Conservation (phyloP, 2,888 invertebrate genomes). For the Callinectes sapidus region DNA sequence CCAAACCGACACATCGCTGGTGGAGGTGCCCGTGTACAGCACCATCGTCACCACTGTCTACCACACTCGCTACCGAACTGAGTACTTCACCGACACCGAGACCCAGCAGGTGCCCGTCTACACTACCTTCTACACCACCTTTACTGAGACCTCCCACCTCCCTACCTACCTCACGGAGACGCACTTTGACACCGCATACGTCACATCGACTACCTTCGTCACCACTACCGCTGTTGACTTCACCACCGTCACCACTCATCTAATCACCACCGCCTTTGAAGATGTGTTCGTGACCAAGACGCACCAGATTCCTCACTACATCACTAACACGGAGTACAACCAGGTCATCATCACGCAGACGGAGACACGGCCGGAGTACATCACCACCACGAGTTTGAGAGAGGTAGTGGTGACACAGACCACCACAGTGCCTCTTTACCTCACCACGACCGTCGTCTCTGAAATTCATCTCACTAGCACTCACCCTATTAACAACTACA, state of each 20-base stretch:
- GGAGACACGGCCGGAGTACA: constrained; percentile 53
- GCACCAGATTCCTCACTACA: constrained; percentile 49
- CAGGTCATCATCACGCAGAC: constrained; percentile 64
- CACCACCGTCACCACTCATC: constrained; percentile 51
- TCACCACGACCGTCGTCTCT: constrained; percentile 59
- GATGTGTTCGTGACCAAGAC: constrained; percentile 63
- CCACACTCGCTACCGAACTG: constrained; percentile 64
- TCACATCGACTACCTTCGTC: constrained; percentile 50
- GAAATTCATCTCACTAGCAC: constrained; percentile 61
- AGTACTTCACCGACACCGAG: constrained; percentile 48
- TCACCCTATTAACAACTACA: constrained; percentile 54
- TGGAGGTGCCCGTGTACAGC: constrained; percentile 59
- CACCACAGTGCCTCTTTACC: constrained; percentile 61
- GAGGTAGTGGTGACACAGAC: constrained; percentile 62
- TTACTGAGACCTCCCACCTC: constrained; percentile 55
- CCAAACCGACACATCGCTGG: constrained; percentile 51
- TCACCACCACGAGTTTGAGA: constrained; percentile 57
- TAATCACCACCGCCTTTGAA: constrained; percentile 49
- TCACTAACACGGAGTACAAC: constrained; percentile 53
- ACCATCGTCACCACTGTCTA: constrained; percentile 53
- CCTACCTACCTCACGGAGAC: constrained; percentile 62
- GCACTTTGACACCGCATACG: constrained; percentile 56
- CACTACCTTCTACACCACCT: constrained; percentile 57
- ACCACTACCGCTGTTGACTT: constrained; percentile 53
- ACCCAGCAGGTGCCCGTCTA: constrained; percentile 36